A percentile compares a stretch with the other conserved stretches of the same genome.
Conservation (phyloP, 2,888 invertebrate species). For the Galerucella nymphaeae region DNA sequence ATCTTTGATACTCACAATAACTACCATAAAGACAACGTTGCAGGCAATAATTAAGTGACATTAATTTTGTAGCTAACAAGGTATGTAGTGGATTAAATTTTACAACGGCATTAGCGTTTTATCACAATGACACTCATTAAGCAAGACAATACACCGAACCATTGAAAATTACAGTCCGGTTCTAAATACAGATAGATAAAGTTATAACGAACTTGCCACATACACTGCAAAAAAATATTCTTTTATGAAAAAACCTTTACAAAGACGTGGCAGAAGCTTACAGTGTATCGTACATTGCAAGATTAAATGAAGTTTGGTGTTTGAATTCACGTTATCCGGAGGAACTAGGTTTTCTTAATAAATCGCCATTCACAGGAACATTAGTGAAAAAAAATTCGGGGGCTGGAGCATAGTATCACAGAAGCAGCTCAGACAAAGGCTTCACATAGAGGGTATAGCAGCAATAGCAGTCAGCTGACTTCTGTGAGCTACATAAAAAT, state of each 20-base stretch:
- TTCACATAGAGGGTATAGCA: too few species aligned
- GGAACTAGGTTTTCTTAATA: too few species aligned
- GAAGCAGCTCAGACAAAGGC: too few species aligned
- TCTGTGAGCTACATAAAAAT: too few species aligned
- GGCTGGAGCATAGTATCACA: too few species aligned
- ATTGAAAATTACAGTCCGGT: constrained; percentile 39
- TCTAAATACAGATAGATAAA: constrained; percentile 31
- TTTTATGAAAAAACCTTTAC: not conserved
- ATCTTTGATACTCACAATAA: constrained; percentile 25
- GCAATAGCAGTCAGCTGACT: too few species aligned
- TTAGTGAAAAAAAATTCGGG: too few species aligned
- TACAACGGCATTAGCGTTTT: constrained; percentile 37
- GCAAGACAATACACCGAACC: constrained; percentile 40
- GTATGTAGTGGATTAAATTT: constrained; percentile 39
- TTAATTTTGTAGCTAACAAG: constrained; percentile 41
- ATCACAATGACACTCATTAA: constrained; percentile 43
- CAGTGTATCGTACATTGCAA: too few species aligned
- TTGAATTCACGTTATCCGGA: too few species aligned
- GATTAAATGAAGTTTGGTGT: too few species aligned
- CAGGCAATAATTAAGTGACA: constrained; percentile 36
- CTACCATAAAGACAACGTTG: constrained; percentile 22
- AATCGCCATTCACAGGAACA: too few species aligned
- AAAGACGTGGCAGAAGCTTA: too few species aligned
- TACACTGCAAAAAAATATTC: constrained; percentile 9
- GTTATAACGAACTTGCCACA: constrained; percentile 24